Evolutionary conservation across 2,888 invertebrate genomes (phyloP).

Genomic region (Oscheius sp.): DNA sequence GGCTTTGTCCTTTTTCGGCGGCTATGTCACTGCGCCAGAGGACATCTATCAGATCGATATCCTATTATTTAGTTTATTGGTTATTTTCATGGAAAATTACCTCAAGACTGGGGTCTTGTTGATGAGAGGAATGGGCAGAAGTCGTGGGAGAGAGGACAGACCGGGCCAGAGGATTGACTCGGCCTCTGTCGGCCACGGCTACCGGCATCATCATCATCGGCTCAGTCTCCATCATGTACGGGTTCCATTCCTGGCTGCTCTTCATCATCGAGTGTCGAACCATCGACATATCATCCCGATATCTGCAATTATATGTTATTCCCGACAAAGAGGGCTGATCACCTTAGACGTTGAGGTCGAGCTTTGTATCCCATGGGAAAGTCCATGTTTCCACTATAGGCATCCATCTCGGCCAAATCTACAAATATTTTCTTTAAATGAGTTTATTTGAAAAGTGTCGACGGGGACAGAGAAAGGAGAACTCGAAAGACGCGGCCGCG

Average conservation of each 20-base stretch:
- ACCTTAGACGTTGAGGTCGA: slow-evolving; percentile 33
- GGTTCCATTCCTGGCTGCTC: neutral
- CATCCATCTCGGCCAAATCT: slow-evolving; percentile 12
- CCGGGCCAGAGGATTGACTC: slow-evolving; percentile 1
- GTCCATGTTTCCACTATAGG: slow-evolving; percentile 1
- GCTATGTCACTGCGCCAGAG: slow-evolving; percentile 72
- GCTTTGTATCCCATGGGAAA: slow-evolving; percentile 10
- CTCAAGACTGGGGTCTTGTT: slow-evolving; percentile 34
- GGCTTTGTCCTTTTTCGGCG: slow-evolving; percentile 46
- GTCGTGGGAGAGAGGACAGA: slow-evolving; percentile 36
- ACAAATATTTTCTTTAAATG: neutral
- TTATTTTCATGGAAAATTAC: too few relatives aligned
- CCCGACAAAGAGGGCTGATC: neutral
- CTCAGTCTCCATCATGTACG: neutral
- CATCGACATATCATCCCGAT: slow-evolving; percentile 42
- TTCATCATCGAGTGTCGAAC: slow-evolving; percentile 15
- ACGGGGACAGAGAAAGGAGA: neutral
- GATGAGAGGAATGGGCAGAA: slow-evolving; percentile 32
- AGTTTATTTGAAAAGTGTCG: neutral
- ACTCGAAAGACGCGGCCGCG: slow-evolving; percentile 10
- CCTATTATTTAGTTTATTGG: slow-evolving; percentile 42
- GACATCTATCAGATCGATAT: slow-evolving; percentile 71
- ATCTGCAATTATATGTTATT: neutral
- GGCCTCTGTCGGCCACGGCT: slow-evolving; percentile 43
- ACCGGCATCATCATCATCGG: slow-evolving; percentile 47